phyloP scores from a whole-genome alignment of 2,113 vertebrate species.

The Artemisiospiza belli region DNA sequence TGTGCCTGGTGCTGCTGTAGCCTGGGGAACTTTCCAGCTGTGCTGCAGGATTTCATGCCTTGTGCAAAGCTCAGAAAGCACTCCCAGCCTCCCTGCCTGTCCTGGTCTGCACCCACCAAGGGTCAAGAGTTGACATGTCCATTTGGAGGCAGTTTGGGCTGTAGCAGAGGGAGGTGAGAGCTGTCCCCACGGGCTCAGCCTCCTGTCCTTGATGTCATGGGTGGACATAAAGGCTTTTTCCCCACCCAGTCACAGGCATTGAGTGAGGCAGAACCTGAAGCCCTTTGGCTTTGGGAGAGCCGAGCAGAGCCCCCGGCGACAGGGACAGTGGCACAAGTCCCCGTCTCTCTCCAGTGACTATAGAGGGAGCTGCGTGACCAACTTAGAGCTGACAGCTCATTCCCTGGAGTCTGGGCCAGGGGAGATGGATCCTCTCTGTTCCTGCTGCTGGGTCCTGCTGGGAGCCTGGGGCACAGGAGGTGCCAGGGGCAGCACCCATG shows the following conservation, averaged over 20 bases:
- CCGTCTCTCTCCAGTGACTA: conserved; percentile 12
- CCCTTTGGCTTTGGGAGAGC: not conserved
- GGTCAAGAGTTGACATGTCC: not conserved
- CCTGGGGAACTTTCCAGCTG: not conserved
- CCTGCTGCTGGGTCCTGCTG: not conserved
- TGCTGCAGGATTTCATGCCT: not conserved
- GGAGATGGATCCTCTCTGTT: not conserved
- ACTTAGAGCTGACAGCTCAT: not conserved
- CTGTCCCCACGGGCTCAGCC: not conserved
- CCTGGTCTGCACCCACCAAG: not conserved
- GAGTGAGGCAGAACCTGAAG: accelerated
- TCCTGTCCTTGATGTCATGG: accelerated
- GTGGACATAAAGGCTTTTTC: not conserved
- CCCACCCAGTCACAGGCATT: not conserved
- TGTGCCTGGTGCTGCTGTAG: not conserved
- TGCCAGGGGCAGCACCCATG: accelerated
- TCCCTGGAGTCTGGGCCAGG: not conserved
- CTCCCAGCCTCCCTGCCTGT: not conserved
- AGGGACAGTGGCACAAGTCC: not conserved
- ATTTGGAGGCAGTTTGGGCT: not conserved
- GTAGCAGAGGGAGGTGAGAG: not conserved
- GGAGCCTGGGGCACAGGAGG: not conserved
- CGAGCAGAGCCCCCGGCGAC: not conserved
- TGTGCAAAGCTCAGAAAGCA: not conserved
- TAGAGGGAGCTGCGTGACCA: conserved; percentile 61